Percentiles rank a stretch among this genome's conserved stretches.
These are phyloP conservation scores for Drosophila mimetica DNA, from an alignment of 2,888 invertebrate genomes.

Conservation along the genomic window DNA sequence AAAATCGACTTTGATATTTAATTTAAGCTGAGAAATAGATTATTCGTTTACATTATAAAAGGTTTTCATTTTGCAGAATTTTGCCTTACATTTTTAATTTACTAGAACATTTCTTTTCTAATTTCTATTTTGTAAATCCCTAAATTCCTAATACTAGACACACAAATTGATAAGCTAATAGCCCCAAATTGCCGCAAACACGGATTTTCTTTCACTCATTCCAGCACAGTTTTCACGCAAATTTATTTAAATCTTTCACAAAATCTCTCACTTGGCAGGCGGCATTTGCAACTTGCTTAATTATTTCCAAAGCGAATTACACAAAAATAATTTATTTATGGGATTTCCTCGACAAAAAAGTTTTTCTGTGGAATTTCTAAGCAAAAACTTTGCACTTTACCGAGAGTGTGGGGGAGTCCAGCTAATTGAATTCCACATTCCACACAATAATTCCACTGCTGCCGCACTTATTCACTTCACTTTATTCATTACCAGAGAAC, in stretches of 20 bases:
- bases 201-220: neutral
- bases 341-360: conserved; percentile 26
- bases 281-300: conserved; percentile 27
- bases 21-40: too few relatives aligned
- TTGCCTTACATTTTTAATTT: neutral
- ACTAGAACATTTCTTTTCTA: too few relatives aligned
- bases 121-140: neutral
- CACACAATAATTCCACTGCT: conserved; percentile 59
- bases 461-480: conserved; percentile 48
- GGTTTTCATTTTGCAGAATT: neutral
- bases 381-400: conserved; percentile 35
- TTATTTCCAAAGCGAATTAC: conserved; percentile 56
- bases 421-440: conserved; percentile 68
- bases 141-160: neutral
- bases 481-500: conserved; percentile 69
- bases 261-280: conserved; percentile 19
- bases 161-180: conserved; percentile 7
- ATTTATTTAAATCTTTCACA: conserved; percentile 30
- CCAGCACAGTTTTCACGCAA: conserved; percentile 5
- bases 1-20: too few relatives aligned
- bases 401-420: conserved; percentile 32
- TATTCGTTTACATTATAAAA: neutral
- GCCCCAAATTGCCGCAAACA: conserved; percentile 2
- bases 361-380: conserved; percentile 15
- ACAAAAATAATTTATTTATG: conserved; percentile 71